Conservation (phyloP, 2,888 invertebrate species). For the Serrognathus titanus region DNA sequence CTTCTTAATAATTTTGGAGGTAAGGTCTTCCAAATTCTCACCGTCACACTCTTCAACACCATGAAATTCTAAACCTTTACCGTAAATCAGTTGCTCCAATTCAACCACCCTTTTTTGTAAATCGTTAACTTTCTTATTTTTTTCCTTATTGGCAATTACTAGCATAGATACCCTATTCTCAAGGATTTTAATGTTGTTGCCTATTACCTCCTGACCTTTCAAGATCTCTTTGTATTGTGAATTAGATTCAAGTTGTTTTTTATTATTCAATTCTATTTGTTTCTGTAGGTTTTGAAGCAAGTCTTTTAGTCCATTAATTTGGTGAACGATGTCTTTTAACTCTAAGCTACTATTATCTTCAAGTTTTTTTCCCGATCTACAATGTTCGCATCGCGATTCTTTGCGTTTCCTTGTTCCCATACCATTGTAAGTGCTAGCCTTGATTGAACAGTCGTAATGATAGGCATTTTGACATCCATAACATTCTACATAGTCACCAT, state of each 20-base stretch:
- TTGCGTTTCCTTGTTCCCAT: too few relatives aligned
- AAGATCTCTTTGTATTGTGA: neutral
- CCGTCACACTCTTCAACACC: neutral
- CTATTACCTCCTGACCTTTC: neutral
- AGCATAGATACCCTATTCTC: neutral
- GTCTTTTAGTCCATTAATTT: neutral
- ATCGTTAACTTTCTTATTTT: neutral
- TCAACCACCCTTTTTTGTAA: neutral
- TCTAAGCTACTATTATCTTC: neutral
- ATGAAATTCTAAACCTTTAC: neutral
- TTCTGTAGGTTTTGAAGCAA: neutral
- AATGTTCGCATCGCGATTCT: neutral
- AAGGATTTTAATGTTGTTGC: neutral
- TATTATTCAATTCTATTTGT: neutral
- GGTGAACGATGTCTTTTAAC: neutral
- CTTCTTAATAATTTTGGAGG: neutral
- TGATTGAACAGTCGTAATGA: too few relatives aligned
- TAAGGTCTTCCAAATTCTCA: neutral
- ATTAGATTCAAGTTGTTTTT: neutral
- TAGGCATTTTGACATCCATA: too few relatives aligned
- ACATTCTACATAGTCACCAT: too few relatives aligned
- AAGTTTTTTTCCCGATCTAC: neutral
- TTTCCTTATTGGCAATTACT: neutral
- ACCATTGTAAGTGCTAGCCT: too few relatives aligned
- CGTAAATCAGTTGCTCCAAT: neutral